phyloP scores from a whole-genome alignment of 2,888 invertebrate species.

The Eristalis pertinax region DNA sequence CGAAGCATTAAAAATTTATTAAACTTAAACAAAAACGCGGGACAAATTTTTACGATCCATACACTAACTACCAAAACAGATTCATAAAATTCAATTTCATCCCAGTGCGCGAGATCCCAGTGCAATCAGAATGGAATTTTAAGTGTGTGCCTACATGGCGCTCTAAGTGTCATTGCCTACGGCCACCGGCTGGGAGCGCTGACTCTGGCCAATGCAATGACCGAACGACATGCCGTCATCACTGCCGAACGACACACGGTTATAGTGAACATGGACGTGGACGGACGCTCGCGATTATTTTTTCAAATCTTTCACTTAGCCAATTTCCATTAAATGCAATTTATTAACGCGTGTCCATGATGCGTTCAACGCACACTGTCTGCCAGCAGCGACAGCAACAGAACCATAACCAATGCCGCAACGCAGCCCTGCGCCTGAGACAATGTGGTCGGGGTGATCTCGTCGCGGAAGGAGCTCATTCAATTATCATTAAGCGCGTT shows the following conservation, averaged over 20 bases:
- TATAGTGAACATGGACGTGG: background rate
- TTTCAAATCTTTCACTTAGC: conserved; percentile 71
- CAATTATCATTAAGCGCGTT: conserved; percentile 63
- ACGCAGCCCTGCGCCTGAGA: conserved; percentile 31
- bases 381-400: background rate
- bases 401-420: background rate
- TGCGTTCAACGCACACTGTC: conserved; percentile 15
- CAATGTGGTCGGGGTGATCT: conserved; percentile 60
- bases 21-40: conserved; percentile 67
- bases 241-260: conserved; percentile 3
- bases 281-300: conserved; percentile 51
- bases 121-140: conserved; percentile 54
- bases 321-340: conserved; percentile 72
- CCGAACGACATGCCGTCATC: conserved; percentile 15
- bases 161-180: conserved; percentile 53
- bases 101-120: background rate
- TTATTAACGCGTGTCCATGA: conserved; percentile 71
- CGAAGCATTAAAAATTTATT: conserved; percentile 57
- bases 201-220: conserved; percentile 13
- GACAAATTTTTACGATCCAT: conserved; percentile 38
- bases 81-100: conserved; percentile 57
- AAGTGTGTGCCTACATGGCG: conserved; percentile 62
- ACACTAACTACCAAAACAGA: conserved; percentile 45
- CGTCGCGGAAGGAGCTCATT: conserved; percentile 69
- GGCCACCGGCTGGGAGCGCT: background rate